A percentile compares a stretch with the other conserved stretches of the same genome.
Evolutionary conservation across 1,140 invertebrate genomes (phyloP).

Genomic region (Lerema accius): DNA sequence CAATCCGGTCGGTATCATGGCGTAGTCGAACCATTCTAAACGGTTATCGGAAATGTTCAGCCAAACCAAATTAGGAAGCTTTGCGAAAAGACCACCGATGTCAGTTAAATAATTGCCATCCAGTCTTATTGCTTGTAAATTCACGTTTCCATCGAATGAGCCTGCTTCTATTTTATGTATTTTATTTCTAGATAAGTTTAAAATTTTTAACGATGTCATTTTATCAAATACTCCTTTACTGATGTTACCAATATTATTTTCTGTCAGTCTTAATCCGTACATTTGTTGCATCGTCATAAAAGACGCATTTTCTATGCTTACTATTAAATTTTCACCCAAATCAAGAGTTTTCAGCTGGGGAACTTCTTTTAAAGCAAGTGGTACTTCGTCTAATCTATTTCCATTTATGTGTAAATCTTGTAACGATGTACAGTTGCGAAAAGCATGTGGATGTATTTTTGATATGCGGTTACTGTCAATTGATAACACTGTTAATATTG

Average conservation of each 20-base stretch:
- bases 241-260: constrained; percentile 94
- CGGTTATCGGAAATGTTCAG: constrained; percentile 96
- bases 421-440: constrained; percentile 92
- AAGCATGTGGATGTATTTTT: constrained; percentile 89
- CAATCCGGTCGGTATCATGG: constrained; percentile 93
- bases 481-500: constrained; percentile 89
- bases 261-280: constrained; percentile 92
- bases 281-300: constrained; percentile 92
- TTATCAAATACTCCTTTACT: constrained; percentile 92
- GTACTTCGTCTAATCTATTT: constrained; percentile 92
- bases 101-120: constrained; percentile 94
- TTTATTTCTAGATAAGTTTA: constrained; percentile 94
- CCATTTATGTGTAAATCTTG: constrained; percentile 95
- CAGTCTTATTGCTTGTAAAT: constrained; percentile 93
- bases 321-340: constrained; percentile 94
- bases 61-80: constrained; percentile 94
- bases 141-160: constrained; percentile 91
- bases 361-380: constrained; percentile 91
- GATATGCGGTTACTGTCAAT: constrained; percentile 93
- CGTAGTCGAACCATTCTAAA: constrained; percentile 95
- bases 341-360: constrained; percentile 93
- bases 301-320: constrained; percentile 90
- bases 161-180: constrained; percentile 93
- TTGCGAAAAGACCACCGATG: constrained; percentile 92
- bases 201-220: constrained; percentile 91